phyloP scores from a whole-genome alignment of 2,888 invertebrate genomes.

The Lepidonotus clava region DNA sequence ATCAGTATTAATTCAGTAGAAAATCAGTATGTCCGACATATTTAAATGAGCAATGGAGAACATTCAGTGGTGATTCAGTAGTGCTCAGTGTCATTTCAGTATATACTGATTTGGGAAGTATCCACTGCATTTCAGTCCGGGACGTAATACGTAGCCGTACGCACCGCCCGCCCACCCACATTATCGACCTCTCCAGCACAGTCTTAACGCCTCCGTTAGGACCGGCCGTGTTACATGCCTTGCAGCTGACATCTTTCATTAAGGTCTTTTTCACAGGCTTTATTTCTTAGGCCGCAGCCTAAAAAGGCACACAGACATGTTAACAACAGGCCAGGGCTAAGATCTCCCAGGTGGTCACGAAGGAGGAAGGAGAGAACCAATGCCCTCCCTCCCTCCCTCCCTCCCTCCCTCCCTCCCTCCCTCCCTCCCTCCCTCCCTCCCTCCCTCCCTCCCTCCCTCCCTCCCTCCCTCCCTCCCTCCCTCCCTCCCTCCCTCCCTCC shows the following conservation, averaged over 20 bases:
- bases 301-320: neutral
- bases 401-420: conserved; percentile 40
- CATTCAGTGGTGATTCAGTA: no score
- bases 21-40: no score
- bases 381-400: conserved; percentile 15
- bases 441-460: conserved; percentile 46
- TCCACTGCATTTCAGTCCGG: no score
- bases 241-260: neutral
- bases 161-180: neutral
- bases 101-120: no score
- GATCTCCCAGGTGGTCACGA: neutral
- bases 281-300: neutral
- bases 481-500: conserved; percentile 52
- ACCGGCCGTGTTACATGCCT: conserved; percentile 1
- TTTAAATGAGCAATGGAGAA: no score
- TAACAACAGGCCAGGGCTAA: neutral
- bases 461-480: conserved; percentile 50
- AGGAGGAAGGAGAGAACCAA: neutral
- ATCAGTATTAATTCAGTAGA: no score
- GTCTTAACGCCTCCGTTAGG: neutral
- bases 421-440: conserved; percentile 46
- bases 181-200: conserved; percentile 1
- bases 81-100: no score
- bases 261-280: neutral
- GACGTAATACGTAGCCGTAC: no score